phyloP scores from a whole-genome alignment of 2,797 vertebrate species.

The Megalops cyprinoides region DNA sequence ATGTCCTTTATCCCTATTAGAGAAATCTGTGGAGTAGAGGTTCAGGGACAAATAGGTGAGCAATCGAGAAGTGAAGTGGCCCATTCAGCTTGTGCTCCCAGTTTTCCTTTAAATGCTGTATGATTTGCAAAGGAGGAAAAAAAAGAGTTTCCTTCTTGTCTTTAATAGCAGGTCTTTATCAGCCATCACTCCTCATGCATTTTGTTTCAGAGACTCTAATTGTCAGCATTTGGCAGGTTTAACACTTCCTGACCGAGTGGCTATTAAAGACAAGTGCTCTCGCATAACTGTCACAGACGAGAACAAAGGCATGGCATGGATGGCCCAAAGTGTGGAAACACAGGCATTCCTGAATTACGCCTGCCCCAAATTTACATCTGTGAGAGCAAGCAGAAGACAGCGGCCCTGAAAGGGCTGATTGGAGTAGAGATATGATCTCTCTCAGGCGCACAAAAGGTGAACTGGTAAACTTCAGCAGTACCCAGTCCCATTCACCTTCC shows the following conservation, averaged over 20 bases:
- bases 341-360: conserved; percentile 78
- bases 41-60: conserved; percentile 39
- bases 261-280: conserved; percentile 84
- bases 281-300: conserved; percentile 78
- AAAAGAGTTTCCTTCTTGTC: conserved; percentile 73
- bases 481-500: conserved; percentile 34
- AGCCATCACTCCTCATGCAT: conserved; percentile 76
- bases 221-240: conserved; percentile 84
- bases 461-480: conserved; percentile 43
- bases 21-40: conserved; percentile 37
- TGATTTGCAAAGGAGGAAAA: conserved; percentile 77
- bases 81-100: conserved; percentile 52
- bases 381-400: conserved; percentile 70
- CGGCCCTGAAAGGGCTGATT: neutral
- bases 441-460: conserved; percentile 36
- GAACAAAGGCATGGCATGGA: conserved; percentile 77
- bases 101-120: conserved; percentile 56
- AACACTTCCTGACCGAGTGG: conserved; percentile 89
- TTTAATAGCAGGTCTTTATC: conserved; percentile 73
- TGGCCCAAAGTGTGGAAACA: conserved; percentile 76
- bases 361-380: conserved; percentile 77
- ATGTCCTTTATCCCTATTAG: conserved; percentile 46
- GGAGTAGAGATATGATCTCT: conserved; percentile 43
- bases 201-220: conserved; percentile 81
- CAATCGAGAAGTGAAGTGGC: conserved; percentile 61